Percentiles rank a stretch among this genome's conserved stretches.
phyloP scores from a whole-genome alignment of 2,113 vertebrate genomes.

The Antigone vipio region DNA sequence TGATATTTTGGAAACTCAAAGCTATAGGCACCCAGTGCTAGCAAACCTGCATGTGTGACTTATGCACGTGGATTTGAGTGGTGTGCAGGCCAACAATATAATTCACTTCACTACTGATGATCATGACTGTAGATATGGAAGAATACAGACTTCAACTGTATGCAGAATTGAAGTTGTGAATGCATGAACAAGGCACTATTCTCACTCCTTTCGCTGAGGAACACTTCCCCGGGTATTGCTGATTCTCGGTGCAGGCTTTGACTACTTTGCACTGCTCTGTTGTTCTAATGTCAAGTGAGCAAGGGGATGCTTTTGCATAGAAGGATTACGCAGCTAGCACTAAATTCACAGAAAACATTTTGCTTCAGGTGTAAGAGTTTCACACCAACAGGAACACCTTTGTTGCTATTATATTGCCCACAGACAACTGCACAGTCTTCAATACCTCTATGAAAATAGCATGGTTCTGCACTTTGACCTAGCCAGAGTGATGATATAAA shows the following conservation, averaged over 20 bases:
- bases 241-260: not conserved
- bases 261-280: not conserved
- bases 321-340: not conserved
- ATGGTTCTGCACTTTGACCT: not conserved
- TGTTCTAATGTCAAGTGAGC: not conserved
- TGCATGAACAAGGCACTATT: not conserved
- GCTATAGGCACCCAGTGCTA: not conserved
- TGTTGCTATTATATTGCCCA: not conserved
- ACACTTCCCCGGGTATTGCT: not conserved
- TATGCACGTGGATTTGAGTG: not conserved
- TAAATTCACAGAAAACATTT: not conserved
- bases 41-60: not conserved
- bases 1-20: not conserved
- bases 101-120: not conserved
- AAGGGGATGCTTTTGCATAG: not conserved
- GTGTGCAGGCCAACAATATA: not conserved
- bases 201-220: not conserved
- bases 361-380: not conserved
- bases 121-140: not conserved
- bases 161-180: not conserved
- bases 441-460: not conserved
- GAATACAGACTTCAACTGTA: not conserved
- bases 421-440: not conserved
- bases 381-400: not conserved
- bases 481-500: not conserved